Evolutionary conservation across 2,888 invertebrate genomes (phyloP).

Genomic region (Ochropleura leucogaster): DNA sequence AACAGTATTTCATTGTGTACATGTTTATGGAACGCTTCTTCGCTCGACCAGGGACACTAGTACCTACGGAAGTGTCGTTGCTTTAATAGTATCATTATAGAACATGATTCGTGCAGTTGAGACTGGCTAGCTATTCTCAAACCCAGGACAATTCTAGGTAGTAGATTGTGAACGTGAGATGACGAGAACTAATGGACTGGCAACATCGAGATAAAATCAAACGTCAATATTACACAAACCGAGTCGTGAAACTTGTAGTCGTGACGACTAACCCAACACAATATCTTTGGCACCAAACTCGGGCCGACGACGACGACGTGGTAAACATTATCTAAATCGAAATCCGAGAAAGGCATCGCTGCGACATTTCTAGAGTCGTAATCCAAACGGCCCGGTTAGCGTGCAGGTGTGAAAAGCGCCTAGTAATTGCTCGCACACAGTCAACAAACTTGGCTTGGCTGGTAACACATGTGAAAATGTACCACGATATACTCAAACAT

Average conservation of each 20-base stretch:
- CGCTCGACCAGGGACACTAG: slow-evolving; percentile 8
- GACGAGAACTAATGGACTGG: slow-evolving; percentile 65
- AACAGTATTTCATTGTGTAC: slow-evolving; percentile 21
- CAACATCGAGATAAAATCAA: slow-evolving; percentile 70
- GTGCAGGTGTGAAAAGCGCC: slow-evolving; percentile 86
- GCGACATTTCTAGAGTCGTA: slow-evolving; percentile 82
- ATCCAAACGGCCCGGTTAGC: slow-evolving; percentile 82
- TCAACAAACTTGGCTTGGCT: slow-evolving; percentile 70
- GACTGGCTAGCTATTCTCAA: slow-evolving; percentile 38
- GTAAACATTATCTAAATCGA: slow-evolving; percentile 68
- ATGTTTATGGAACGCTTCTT: slow-evolving; percentile 36
- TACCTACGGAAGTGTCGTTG: slow-evolving; percentile 23
- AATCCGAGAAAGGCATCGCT: slow-evolving; percentile 73
- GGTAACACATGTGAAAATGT: slow-evolving; percentile 47
- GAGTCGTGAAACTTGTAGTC: slow-evolving; percentile 61
- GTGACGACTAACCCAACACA: slow-evolving; percentile 69
- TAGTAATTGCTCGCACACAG: slow-evolving; percentile 80
- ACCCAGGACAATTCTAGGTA: slow-evolving; percentile 43
- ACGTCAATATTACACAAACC: slow-evolving; percentile 69
- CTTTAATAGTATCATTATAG: slow-evolving; percentile 38
- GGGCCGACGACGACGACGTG: slow-evolving; percentile 51
- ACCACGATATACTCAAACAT: slow-evolving; percentile 19
- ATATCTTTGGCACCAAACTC: slow-evolving; percentile 68
- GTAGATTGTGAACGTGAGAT: slow-evolving; percentile 54
- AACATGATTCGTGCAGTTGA: slow-evolving; percentile 29